These are phyloP conservation scores for Cheilosia soror DNA, from an alignment of 2,888 invertebrate species.

Conservation along the genomic window DNA sequence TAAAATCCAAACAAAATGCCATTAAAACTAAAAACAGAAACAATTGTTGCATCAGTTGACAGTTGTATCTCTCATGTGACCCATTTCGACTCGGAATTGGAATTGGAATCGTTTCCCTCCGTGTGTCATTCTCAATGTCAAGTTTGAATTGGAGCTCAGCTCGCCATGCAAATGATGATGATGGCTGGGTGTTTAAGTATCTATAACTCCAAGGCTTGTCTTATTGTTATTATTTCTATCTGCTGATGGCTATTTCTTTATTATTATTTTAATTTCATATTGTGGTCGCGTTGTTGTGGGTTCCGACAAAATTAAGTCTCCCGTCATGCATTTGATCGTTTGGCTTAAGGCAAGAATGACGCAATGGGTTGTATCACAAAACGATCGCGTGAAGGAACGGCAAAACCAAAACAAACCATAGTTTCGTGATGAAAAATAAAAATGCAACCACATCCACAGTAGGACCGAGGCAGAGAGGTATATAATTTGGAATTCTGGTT, in stretches of 20 bases:
- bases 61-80: constrained; percentile 42
- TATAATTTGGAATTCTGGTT: constrained; percentile 3
- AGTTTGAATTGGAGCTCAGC: constrained; percentile 4
- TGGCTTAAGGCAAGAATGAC: constrained; percentile 44
- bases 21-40: constrained; percentile 15
- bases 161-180: constrained; percentile 15
- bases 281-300: constrained; percentile 18
- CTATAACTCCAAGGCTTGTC: constrained; percentile 22
- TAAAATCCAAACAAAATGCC: constrained; percentile 11
- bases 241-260: constrained; percentile 1
- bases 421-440: constrained; percentile 33
- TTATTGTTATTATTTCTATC: constrained; percentile 28
- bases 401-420: constrained; percentile 43
- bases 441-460: neutral
- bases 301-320: constrained; percentile 31
- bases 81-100: constrained; percentile 36
- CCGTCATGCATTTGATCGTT: constrained; percentile 8
- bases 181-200: neutral
- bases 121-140: constrained; percentile 59
- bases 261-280: constrained; percentile 31
- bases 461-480: neutral
- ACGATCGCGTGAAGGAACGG: constrained; percentile 34
- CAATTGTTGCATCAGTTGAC: constrained; percentile 24
- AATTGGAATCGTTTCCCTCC: constrained; percentile 43
- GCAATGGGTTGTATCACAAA: constrained; percentile 29